Conservation (phyloP, 2,888 invertebrate genomes). For the Coenonympha glycerion region DNA sequence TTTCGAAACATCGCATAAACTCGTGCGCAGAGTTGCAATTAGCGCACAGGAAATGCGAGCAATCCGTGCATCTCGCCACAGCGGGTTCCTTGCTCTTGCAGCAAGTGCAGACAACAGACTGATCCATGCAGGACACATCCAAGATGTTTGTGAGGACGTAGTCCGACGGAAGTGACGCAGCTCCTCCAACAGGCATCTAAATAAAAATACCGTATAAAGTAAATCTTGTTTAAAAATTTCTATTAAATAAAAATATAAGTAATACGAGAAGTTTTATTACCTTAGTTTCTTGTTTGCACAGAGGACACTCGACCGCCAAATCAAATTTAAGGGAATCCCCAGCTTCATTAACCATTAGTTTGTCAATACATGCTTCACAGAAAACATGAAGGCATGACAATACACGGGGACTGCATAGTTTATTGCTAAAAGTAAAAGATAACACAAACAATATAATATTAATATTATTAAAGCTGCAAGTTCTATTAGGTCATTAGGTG, state of each 20-base stretch:
- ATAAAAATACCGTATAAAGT: constrained; percentile 21
- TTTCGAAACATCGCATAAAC: constrained; percentile 97
- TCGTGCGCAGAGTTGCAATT: constrained; percentile 97
- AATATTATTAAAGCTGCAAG: neutral
- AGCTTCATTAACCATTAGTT: constrained; percentile 82
- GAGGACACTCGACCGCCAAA: constrained; percentile 82
- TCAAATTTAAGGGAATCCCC: constrained; percentile 80
- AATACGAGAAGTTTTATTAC: constrained; percentile 47
- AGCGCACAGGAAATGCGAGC: constrained; percentile 94
- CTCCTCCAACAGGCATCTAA: constrained; percentile 83
- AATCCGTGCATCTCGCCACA: constrained; percentile 94
- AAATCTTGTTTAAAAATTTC: constrained; percentile 1
- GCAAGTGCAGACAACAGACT: constrained; percentile 88
- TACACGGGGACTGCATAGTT: constrained; percentile 88
- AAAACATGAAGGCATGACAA: constrained; percentile 96
- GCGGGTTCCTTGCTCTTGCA: constrained; percentile 97
- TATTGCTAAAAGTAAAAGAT: constrained; percentile 72
- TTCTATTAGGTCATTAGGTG: neutral
- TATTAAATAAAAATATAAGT: neutral
- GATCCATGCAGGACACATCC: constrained; percentile 86
- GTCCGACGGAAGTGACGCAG: constrained; percentile 88
- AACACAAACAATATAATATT: neutral
- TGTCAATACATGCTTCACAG: constrained; percentile 93
- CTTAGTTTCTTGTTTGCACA: constrained; percentile 90
- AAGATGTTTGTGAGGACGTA: constrained; percentile 90